Evolutionary conservation across 2,888 invertebrate species (phyloP).

Genomic region (Tipula lateralis): DNA sequence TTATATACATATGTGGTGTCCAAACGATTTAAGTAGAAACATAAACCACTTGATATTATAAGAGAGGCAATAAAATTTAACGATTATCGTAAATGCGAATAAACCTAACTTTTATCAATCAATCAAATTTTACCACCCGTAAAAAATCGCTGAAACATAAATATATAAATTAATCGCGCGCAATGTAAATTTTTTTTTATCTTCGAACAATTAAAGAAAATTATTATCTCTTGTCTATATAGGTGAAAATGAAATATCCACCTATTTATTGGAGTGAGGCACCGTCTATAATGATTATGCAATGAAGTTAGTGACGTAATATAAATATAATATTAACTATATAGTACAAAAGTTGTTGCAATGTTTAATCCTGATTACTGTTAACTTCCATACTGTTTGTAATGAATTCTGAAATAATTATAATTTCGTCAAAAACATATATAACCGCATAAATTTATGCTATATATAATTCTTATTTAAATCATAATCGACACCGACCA

Average conservation of each 20-base stretch:
- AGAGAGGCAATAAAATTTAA: neutral
- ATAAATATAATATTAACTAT: too few species aligned
- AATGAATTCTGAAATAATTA: neutral
- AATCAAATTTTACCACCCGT: neutral
- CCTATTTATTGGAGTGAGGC: neutral
- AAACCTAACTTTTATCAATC: neutral
- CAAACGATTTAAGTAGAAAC: neutral
- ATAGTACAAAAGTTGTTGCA: too few species aligned
- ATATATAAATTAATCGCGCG: neutral
- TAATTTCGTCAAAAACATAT: neutral
- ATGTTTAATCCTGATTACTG: too few species aligned
- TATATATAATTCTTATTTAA: neutral
- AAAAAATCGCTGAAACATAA: neutral
- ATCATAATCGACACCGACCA: neutral
- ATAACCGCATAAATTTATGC: neutral
- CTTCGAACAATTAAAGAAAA: neutral
- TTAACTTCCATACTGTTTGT: too few species aligned
- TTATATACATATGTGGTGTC: neutral
- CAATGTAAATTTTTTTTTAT: neutral
- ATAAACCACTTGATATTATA: neutral
- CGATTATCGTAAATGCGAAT: neutral
- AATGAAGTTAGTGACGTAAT: neutral
- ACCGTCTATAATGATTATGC: neutral
- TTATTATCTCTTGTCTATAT: neutral
- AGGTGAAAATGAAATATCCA: neutral